phyloP scores from a whole-genome alignment of 64 coral and sea anemone species.

The Montipora efflorescens region DNA sequence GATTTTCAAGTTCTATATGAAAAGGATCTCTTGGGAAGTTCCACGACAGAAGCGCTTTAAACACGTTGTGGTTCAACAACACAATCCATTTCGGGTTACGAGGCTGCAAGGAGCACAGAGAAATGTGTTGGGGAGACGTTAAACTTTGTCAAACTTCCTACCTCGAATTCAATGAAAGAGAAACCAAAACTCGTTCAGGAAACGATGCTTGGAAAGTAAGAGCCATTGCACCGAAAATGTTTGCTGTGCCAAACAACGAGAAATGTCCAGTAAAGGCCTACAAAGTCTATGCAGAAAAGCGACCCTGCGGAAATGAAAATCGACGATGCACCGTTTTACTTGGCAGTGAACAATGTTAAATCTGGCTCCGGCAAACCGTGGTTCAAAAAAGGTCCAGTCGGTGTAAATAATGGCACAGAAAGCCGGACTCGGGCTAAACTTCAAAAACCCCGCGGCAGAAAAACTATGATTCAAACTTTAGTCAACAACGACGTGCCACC shows the following conservation, averaged over 20 bases:
- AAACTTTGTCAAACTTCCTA: background rate
- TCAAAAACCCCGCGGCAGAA: constrained; percentile 39
- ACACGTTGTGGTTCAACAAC: too few relatives aligned
- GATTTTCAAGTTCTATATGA: background rate
- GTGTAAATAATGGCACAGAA: constrained; percentile 73
- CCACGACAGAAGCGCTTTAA: too few relatives aligned
- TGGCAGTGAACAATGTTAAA: constrained; percentile 77
- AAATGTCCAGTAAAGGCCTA: too few relatives aligned
- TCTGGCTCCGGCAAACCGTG: background rate
- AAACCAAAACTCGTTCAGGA: constrained; percentile 72
- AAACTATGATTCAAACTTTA: too few relatives aligned
- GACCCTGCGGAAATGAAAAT: constrained; percentile 54
- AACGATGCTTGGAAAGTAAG: background rate
- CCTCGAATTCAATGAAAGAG: constrained; percentile 67
- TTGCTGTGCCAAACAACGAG: too few relatives aligned
- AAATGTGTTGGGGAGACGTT: too few relatives aligned
- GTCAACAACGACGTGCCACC: too few relatives aligned
- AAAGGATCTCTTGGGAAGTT: background rate
- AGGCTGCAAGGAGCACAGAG: too few relatives aligned
- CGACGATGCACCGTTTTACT: constrained; percentile 76
- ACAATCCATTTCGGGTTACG: too few relatives aligned
- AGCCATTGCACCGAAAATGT: too few relatives aligned
- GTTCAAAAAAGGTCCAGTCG: constrained; percentile 11
- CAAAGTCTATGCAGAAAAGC: too few relatives aligned
- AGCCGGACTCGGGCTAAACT: constrained; percentile 13